Conservation (phyloP, 2,113 vertebrate genomes). For the Gracilinanus agilis region DNA sequence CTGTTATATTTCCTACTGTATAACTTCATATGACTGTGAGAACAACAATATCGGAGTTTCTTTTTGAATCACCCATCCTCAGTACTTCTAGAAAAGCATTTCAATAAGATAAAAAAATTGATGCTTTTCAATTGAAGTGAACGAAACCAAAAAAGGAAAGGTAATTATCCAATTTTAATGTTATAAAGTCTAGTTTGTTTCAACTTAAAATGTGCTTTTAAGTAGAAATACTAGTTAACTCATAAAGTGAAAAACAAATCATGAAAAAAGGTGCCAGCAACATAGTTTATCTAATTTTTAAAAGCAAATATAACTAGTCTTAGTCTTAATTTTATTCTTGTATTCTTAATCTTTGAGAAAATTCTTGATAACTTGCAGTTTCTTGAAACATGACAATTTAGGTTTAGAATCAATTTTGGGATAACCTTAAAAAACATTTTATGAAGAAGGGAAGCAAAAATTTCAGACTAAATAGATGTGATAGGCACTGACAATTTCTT, state of each 20-base stretch:
- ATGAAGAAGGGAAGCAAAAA: neutral
- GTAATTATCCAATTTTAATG: slow-evolving; percentile 39
- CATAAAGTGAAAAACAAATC: neutral
- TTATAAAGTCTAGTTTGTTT: neutral
- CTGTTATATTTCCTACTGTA: slow-evolving; percentile 20
- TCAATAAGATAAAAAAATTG: slow-evolving; percentile 3
- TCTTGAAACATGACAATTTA: neutral
- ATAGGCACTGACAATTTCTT: neutral
- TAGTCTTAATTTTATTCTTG: neutral
- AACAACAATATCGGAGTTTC: slow-evolving; percentile 28
- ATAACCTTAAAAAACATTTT: neutral
- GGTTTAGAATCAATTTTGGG: neutral
- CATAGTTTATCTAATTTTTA: neutral
- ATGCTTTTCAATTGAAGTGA: slow-evolving; percentile 28
- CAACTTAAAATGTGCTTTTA: neutral
- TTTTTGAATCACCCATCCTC: slow-evolving; percentile 30
- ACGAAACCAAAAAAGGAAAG: neutral
- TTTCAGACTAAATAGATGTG: neutral
- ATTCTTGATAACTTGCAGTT: neutral
- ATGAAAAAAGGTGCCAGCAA: neutral
- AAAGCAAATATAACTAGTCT: neutral
- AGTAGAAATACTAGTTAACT: neutral
- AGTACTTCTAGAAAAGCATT: slow-evolving; percentile 40
- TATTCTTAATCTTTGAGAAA: neutral
- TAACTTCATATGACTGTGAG: slow-evolving; percentile 27